A percentile compares a stretch with the other conserved stretches of the same genome.
Conservation (phyloP, 2,113 vertebrate genomes). For the Cinclus cinclus region DNA sequence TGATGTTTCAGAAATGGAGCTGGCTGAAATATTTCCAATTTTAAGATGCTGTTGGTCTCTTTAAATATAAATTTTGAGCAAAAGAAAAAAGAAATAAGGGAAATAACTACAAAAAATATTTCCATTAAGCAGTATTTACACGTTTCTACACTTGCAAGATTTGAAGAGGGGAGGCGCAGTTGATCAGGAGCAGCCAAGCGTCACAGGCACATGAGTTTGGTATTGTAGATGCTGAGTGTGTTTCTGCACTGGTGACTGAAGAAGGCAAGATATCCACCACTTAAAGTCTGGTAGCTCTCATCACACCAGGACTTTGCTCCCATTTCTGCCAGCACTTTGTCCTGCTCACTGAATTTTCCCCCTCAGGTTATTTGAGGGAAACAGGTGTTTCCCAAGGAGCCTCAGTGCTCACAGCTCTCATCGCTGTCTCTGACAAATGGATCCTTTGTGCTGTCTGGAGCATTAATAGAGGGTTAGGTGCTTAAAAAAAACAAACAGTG, state of each 20-base stretch:
- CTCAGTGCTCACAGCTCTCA: conserved; percentile 48
- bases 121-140: neutral
- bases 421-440: conserved; percentile 65
- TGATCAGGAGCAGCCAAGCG: neutral
- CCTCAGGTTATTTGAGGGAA: conserved; percentile 42
- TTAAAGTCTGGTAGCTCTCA: neutral
- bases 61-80: neutral
- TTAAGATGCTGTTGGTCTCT: neutral
- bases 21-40: neutral
- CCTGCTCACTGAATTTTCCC: conserved; percentile 34
- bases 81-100: neutral
- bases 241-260: neutral
- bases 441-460: conserved; percentile 62
- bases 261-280: neutral
- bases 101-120: neutral
- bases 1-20: neutral
- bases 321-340: conserved; percentile 32
- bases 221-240: neutral
- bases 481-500: conserved; percentile 54
- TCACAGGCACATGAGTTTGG: neutral
- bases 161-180: neutral
- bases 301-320: neutral
- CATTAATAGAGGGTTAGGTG: conserved; percentile 22
- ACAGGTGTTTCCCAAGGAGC: conserved; percentile 63
- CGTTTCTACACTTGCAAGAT: neutral